A percentile compares a stretch with the other conserved stretches of the same genome.
Conservation (phyloP, 1,140 invertebrate genomes). For the Oryctes rhinoceros region DNA sequence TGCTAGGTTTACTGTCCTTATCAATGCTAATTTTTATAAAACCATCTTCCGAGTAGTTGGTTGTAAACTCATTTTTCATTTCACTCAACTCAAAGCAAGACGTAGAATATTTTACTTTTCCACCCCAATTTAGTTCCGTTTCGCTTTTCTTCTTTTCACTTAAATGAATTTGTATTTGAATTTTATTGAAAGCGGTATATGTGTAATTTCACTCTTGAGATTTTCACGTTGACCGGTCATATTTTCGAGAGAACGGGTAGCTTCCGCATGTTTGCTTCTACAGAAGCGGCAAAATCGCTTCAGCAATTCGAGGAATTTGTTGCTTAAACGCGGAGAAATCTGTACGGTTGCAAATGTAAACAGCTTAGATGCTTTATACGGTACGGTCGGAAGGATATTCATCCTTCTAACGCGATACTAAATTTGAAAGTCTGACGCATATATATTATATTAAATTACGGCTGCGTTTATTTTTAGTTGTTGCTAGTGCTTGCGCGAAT, state of each 20-base stretch:
- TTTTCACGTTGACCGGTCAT: background rate
- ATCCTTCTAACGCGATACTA: background rate
- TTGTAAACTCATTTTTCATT: too few relatives aligned
- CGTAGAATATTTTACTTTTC: too few relatives aligned
- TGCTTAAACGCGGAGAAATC: background rate
- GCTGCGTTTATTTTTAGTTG: background rate
- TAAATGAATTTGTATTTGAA: too few relatives aligned
- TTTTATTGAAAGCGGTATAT: background rate
- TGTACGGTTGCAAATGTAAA: background rate
- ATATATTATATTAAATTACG: conserved; percentile 15
- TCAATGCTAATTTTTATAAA: too few relatives aligned
- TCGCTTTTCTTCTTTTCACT: too few relatives aligned
- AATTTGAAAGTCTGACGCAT: background rate
- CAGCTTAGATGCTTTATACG: background rate
- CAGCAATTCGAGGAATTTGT: background rate
- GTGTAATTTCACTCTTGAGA: background rate
- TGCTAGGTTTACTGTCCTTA: too few relatives aligned
- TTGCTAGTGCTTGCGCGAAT: background rate
- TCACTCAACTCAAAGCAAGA: too few relatives aligned
- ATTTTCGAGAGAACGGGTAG: background rate
- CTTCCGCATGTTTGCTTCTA: conserved; percentile 13
- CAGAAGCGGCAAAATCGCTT: conserved; percentile 13
- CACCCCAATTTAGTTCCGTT: too few relatives aligned
- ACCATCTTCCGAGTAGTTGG: too few relatives aligned
- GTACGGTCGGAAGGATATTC: background rate